Percentiles rank a stretch among this genome's conserved stretches.
Conservation (phyloP, 1,140 invertebrate genomes). For the Stenopsyche tienmushanensis region DNA sequence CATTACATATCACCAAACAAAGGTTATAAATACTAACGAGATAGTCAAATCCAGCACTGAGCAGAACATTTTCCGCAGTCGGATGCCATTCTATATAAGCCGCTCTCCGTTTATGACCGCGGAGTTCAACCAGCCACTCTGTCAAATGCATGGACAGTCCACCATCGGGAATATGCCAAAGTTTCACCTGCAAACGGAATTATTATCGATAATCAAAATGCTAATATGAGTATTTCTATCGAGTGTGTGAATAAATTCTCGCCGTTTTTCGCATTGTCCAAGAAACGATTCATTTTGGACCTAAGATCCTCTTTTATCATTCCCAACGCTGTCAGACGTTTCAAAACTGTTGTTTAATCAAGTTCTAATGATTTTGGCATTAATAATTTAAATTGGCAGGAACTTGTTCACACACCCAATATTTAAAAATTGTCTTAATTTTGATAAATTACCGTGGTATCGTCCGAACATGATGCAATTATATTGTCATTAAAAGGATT, state of each 20-base stretch:
- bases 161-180: constrained; percentile 91
- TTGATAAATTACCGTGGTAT: constrained; percentile 72
- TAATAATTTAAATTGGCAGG: no score
- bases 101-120: constrained; percentile 83
- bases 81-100: constrained; percentile 94
- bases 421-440: neutral
- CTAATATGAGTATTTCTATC: neutral
- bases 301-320: no score
- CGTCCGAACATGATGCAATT: constrained; percentile 93
- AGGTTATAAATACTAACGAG: constrained; percentile 61
- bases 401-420: no score
- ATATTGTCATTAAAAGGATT: constrained; percentile 94
- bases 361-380: no score
- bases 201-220: neutral
- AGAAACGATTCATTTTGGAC: no score
- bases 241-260: no score
- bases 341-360: no score
- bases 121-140: constrained; percentile 84
- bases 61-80: constrained; percentile 86
- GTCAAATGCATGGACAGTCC: constrained; percentile 77
- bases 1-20: no score
- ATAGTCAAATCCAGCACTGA: constrained; percentile 85
- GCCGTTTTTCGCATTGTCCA: no score
- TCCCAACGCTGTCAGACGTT: no score
- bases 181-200: constrained; percentile 64